Evolutionary conservation across 1,140 invertebrate genomes (phyloP).

Genomic region (Caenorhabditis latens): DNA sequence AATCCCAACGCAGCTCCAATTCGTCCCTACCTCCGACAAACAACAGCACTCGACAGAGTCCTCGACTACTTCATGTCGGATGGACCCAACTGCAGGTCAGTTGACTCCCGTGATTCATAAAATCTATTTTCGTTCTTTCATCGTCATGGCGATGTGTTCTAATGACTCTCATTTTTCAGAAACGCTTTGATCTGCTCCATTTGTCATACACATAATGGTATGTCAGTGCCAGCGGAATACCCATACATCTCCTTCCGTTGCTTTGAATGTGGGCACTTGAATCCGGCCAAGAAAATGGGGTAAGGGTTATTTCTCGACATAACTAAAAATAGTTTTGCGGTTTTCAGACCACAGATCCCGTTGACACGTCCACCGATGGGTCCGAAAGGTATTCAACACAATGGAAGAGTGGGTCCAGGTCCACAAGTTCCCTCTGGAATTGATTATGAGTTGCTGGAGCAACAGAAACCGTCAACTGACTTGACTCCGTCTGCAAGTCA

Average conservation of each 20-base stretch:
- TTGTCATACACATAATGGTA: constrained; percentile 93
- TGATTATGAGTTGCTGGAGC: neutral
- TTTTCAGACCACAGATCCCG: constrained; percentile 19
- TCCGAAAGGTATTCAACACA: constrained; percentile 24
- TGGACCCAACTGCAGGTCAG: constrained; percentile 23
- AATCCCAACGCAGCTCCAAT: constrained; percentile 33
- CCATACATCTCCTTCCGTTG: constrained; percentile 82
- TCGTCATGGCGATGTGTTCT: neutral
- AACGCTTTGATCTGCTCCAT: constrained; percentile 87
- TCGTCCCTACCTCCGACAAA: constrained; percentile 34
- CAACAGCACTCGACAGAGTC: constrained; percentile 14
- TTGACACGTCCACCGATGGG: constrained; percentile 3
- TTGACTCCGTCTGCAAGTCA: constrained; percentile 11
- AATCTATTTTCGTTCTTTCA: neutral
- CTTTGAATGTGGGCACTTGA: constrained; percentile 58
- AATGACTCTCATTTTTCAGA: constrained; percentile 50
- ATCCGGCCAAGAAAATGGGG: constrained; percentile 60
- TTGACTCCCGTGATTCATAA: neutral
- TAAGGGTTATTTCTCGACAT: neutral
- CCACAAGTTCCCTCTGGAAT: neutral
- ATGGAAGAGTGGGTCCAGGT: neutral
- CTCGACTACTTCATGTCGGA: constrained; percentile 49
- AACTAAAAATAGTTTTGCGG: neutral
- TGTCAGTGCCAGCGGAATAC: constrained; percentile 95
- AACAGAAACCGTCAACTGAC: neutral